These are phyloP conservation scores for Capromys pilorides DNA, from an alignment of 2,797 vertebrate genomes.

Conservation along the genomic window DNA sequence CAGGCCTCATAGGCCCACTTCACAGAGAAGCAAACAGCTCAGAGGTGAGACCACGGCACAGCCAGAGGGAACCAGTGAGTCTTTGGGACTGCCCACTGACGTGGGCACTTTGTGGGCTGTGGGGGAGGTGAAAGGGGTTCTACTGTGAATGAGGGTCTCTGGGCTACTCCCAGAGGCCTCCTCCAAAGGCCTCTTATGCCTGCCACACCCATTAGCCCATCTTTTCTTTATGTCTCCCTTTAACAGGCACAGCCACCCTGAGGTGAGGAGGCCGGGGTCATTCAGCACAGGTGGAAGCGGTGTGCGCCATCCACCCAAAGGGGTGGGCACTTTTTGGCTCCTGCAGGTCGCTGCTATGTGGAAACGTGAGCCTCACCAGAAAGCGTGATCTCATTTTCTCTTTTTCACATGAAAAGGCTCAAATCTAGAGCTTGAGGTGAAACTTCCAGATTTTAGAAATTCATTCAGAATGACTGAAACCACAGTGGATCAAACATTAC, in stretches of 20 bases:
- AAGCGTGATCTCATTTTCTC: not conserved
- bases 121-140: not conserved
- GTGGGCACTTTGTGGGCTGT: not conserved
- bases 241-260: too few relatives aligned
- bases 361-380: not conserved
- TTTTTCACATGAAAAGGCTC: not conserved
- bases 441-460: not conserved
- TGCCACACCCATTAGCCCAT: not conserved
- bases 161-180: not conserved
- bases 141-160: not conserved
- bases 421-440: not conserved
- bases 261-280: too few relatives aligned
- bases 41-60: not conserved
- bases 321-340: fast-evolving
- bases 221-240: not conserved
- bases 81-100: not conserved
- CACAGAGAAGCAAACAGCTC: not conserved
- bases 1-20: not conserved
- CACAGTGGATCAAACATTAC: not conserved
- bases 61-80: not conserved
- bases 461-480: not conserved
- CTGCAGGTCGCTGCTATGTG: too few relatives aligned
- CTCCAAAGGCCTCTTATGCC: not conserved
- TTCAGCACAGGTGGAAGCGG: not conserved
- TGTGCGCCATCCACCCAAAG: not conserved